Evolutionary conservation across 2,888 invertebrate genomes (phyloP), one percentile per base, ranked within the genome.

Genomic region (Apodemia hepburni): DNA sequence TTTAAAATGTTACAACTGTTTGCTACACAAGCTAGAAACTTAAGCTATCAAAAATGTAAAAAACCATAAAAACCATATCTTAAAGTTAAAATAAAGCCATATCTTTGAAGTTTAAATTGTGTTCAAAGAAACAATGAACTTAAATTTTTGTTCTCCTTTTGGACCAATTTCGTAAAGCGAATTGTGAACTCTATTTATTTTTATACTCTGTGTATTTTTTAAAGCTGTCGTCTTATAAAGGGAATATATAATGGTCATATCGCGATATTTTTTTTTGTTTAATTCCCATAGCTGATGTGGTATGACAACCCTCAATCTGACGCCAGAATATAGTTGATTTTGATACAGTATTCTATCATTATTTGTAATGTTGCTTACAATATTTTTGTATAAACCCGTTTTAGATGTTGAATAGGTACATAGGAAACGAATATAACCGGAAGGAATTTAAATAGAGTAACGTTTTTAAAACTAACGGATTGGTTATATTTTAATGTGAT

Each of bases 91-190:
- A 73, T 68, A 65, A 68, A 68, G 76, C 71, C 80, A 80, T 79
- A 79, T 78, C 80, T 73, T 22, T 68, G 70, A 74, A 68, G 66
- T 71, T 73, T 72, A 70, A 67, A 73, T 73, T 73, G 71, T 74
- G 74, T 75, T 75, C 74, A 73, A 61, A 67, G 62, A 64, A 62
- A 70, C 64, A 68, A 70, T 63, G 61, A 66, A 68, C 62, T 62
- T 66, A 58, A 66, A 45, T 67, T 61, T 47, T 68, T 69, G 68
- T 63, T 64, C 65, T 68, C 65, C 58, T 79, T 79, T 81, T 76
- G 82, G 85, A 85, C 84, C 85, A 84, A 83, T 78, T 79, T 78
- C 72, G 70, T 72, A 78, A 70, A 71, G 68, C 68, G 68, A 76
- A 76, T 71, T 77, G 73, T 77, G 71, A 61, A 68, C 69, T 71